A percentile compares a stretch with the other conserved stretches of the same genome.
Evolutionary conservation across 2,113 vertebrate species (phyloP).

Genomic region (Emydura subglobosa): DNA sequence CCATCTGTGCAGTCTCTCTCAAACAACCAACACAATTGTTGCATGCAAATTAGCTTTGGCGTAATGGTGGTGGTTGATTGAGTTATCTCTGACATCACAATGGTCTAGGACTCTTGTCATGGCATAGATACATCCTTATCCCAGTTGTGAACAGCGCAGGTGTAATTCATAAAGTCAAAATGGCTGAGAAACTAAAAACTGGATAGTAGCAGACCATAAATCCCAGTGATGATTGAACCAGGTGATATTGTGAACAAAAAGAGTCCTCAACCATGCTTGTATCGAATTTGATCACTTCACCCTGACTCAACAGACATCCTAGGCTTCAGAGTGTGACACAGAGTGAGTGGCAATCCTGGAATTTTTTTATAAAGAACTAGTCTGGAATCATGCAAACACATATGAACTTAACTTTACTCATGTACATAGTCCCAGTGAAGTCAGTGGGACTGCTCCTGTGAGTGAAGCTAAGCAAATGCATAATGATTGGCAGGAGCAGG

Average conservation of each 20-base stretch:
- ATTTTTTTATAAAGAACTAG: background rate
- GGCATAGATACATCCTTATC: background rate
- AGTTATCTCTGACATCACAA: background rate
- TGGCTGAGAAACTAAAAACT: background rate
- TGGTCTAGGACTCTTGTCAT: background rate
- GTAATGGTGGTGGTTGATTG: background rate
- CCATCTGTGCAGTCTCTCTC: background rate
- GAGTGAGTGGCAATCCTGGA: background rate
- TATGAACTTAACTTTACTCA: background rate
- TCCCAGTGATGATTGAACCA: background rate
- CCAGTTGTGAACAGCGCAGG: background rate
- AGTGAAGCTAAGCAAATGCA: background rate
- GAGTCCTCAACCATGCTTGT: background rate
- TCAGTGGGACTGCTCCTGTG: background rate
- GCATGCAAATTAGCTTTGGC: background rate
- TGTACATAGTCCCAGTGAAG: background rate
- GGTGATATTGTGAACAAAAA: background rate
- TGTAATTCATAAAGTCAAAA: background rate
- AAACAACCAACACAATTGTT: background rate
- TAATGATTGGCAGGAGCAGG: background rate
- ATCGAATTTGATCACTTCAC: background rate
- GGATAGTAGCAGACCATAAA: background rate
- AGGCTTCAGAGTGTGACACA: background rate
- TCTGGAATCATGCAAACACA: background rate
- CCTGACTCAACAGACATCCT: background rate